phyloP scores from a whole-genome alignment of 1,140 invertebrate genomes.

The Cyrtorhinus lividipennis region DNA sequence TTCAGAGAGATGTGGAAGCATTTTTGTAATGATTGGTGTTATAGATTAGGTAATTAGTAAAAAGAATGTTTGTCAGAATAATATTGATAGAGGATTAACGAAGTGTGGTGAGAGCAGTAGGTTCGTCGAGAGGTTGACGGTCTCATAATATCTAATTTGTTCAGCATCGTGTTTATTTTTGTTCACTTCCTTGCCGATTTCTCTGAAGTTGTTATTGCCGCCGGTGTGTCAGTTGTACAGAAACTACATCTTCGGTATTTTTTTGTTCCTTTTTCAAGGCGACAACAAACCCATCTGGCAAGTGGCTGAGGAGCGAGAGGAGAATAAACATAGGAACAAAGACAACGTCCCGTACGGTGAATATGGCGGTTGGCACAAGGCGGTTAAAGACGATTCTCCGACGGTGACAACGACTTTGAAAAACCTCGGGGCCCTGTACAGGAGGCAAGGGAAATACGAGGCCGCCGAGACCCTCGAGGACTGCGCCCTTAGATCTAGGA shows the following conservation, averaged over 20 bases:
- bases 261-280: conserved; percentile 36
- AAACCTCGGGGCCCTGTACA: conserved; percentile 92
- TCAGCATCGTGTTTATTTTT: not conserved
- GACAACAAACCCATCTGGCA: conserved; percentile 99
- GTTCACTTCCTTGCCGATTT: too few relatives aligned
- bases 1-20: conserved; percentile 13
- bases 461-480: conserved; percentile 97
- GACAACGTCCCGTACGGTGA: conserved; percentile 85
- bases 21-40: too few relatives aligned
- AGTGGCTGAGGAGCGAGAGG: conserved; percentile 94
- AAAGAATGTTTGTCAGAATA: too few relatives aligned
- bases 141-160: too few relatives aligned
- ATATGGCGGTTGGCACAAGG: conserved; percentile 95
- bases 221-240: conserved; percentile 7
- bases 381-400: conserved; percentile 95
- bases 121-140: too few relatives aligned
- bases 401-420: conserved; percentile 94
- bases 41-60: too few relatives aligned
- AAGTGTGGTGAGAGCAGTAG: too few relatives aligned
- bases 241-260: conserved; percentile 12
- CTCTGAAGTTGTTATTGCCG: not conserved
- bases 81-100: too few relatives aligned
- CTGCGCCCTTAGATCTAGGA: conserved; percentile 77
- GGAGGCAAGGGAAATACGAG: conserved; percentile 88
- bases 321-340: conserved; percentile 82